Evolutionary conservation across 2,888 invertebrate species (phyloP), one percentile per base, ranked within the genome.

Genomic region (Drosophila recens): DNA sequence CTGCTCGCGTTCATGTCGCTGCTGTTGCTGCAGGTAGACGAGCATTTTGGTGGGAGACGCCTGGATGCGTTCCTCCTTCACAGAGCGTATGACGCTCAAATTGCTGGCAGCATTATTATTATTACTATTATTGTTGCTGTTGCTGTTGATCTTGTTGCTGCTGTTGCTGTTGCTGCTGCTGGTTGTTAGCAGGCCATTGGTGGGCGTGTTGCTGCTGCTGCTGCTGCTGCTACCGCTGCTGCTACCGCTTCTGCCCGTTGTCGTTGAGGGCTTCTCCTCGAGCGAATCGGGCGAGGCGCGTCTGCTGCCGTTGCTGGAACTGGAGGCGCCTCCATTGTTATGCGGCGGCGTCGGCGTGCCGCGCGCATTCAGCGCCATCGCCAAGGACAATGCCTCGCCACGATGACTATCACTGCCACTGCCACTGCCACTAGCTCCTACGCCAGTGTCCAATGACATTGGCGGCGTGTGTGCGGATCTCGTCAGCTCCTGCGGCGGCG

Each of bases 71-170:
- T 93, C 93, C 75, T 92, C 92, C 71, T 92, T 93, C 2, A 93
- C 92, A 0, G 92, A 91, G 46, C 93, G 91, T 76, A 93, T 93
- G 61, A 93, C 93, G 85, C 93, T 92, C 74, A 91, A 79, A 63
- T 90, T 90, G 64, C 87, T 66, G 45, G 73, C 64, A 36, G 72
- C 72, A 38, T 27, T 46, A 40, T 62, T 66, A 74, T 46, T 48
- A 46, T 20, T 51, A 48, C 42, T 56, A 43, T 30, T 75, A 36
- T 17, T 66, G 3, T 72, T 77, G 57, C 67, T 64, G 23, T 64
- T 72, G 40, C 51, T 70, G 4, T 49, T 70, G 5, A 17, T 69
- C 36, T 58, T 71, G 58, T 45, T 34, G 33, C 13, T 34, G 13
- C 6, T 34, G 49, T 20, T 49, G 49, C 33, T 34, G 33, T 34